A percentile compares a stretch with the other conserved stretches of the same genome.
These are phyloP conservation scores for Arenaria interpres DNA, from an alignment of 2,113 vertebrate genomes.

Conservation along the genomic window DNA sequence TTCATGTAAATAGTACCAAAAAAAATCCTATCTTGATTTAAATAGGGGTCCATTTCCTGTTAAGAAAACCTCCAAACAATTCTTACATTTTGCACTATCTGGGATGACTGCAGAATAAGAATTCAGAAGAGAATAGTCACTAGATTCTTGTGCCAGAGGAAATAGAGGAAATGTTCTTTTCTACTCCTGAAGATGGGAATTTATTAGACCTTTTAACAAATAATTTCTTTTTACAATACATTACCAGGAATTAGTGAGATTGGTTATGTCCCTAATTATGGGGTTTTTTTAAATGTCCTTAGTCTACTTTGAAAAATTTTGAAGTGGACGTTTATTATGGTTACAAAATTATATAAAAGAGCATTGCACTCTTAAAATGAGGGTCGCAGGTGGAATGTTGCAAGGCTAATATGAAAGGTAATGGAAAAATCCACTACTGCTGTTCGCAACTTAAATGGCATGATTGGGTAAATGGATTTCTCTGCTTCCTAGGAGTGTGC, in stretches of 20 bases:
- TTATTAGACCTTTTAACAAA: slow-evolving; percentile 70
- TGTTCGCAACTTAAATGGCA: slow-evolving; percentile 82
- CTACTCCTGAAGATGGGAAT: slow-evolving; percentile 33
- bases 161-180: slow-evolving; percentile 50
- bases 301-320: not conserved
- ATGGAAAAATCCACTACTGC: slow-evolving; percentile 90
- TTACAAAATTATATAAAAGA: too few relatives aligned
- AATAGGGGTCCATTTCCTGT: not conserved
- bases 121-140: not conserved
- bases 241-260: slow-evolving; percentile 77
- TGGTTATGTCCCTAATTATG: slow-evolving; percentile 76
- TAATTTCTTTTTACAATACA: slow-evolving; percentile 71
- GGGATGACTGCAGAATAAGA: not conserved
- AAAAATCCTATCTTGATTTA: not conserved
- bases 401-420: slow-evolving; percentile 85
- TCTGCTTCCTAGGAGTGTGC: slow-evolving; percentile 74
- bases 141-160: slow-evolving; percentile 43
- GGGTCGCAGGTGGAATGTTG: slow-evolving; percentile 86
- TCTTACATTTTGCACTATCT: not conserved
- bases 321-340: too few relatives aligned
- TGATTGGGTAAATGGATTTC: slow-evolving; percentile 88
- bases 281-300: slow-evolving; percentile 66
- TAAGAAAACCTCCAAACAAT: not conserved
- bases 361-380: slow-evolving; percentile 11
- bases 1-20: not conserved